phyloP scores from a whole-genome alignment of 2,888 invertebrate species.

The Hypomecis punctinalis region DNA sequence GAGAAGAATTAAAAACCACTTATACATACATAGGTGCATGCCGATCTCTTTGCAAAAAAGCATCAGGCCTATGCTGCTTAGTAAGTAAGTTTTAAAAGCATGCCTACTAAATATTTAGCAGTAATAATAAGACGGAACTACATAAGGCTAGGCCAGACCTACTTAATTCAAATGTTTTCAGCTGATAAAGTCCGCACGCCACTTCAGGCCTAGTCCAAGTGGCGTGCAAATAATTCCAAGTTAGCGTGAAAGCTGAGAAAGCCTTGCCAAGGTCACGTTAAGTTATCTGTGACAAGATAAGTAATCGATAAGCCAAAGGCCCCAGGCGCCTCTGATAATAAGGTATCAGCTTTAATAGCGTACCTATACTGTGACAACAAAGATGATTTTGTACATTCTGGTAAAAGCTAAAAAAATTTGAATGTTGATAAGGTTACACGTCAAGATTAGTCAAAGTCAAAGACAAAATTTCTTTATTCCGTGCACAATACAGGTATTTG shows the following conservation, averaged over 20 bases:
- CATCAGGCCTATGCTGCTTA: too few species aligned
- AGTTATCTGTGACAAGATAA: slow-evolving; percentile 20
- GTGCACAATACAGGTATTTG: too few species aligned
- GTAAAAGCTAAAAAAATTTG: too few species aligned
- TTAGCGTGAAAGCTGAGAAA: slow-evolving; percentile 40
- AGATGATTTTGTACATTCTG: background rate
- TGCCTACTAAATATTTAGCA: background rate
- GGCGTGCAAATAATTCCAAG: slow-evolving; percentile 39
- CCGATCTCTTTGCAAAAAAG: too few species aligned
- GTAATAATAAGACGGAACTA: background rate
- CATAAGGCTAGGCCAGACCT: background rate
- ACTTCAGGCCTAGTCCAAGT: slow-evolving; percentile 12
- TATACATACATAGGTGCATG: too few species aligned
- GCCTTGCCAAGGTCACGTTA: slow-evolving; percentile 22
- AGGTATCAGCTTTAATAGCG: slow-evolving; percentile 8
- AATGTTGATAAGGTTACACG: too few species aligned
- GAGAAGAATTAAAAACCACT: too few species aligned
- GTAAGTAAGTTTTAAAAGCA: too few species aligned
- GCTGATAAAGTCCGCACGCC: slow-evolving; percentile 10
- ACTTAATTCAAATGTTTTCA: slow-evolving; percentile 1
- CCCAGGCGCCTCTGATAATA: slow-evolving; percentile 5
- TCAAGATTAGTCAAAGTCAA: too few species aligned
- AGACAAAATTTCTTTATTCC: too few species aligned
- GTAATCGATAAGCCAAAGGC: slow-evolving; percentile 12
- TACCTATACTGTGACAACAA: background rate